Base-by-base conservation (phyloP, 2,888 invertebrate species). In the Drosophila anceps region DNA sequence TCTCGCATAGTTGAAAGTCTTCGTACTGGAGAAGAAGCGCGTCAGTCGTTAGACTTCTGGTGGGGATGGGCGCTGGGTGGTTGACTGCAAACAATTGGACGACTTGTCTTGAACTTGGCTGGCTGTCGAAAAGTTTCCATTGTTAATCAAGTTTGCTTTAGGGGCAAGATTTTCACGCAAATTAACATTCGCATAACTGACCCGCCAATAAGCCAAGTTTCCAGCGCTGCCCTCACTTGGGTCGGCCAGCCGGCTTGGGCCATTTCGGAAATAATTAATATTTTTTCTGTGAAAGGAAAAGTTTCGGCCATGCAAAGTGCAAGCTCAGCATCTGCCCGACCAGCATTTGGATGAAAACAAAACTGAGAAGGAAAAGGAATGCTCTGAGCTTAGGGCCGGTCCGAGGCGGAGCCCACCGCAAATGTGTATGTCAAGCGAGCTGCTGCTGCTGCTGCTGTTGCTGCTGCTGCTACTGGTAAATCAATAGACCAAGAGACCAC, bases 81-180 rank as follows among this genome's bases (percentile, higher is more conserved):
- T 0, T 29, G 57, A 48, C 51, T 50, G 73, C 68, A 78, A 84
- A 76, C 73, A 84, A 81, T 84, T 68, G 81, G 66, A 55, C 61
- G 78, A 81, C 79, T 81, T 81, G 62, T 64, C 64, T 66, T 73
- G 67, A 67, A 65, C 60, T 73, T 82, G 67, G 78, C 60, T 60
- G 48, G 39, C 55, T 81, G 77, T 68, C 43, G 37, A 59, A 68
- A 83, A 84, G 37, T 81, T 84, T 81, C 31, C 44, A 81, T 81
- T 81, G 84, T 81, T 84, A 76, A 76, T 79, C 69, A 81, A 84
- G 84, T 84, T 76, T 68, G 78, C 84, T 76, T 73, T 50, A 55
- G 76, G 68, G 67, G 59, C 53, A 78, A 76, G 76, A 70, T 66
- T 76, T 84, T 77, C 50, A 66, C 48, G 60, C 79, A 78, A 81